These are phyloP conservation scores for Ceratoteleas bidentatus DNA, from an alignment of 1,140 invertebrate genomes.

Conservation along the genomic window DNA sequence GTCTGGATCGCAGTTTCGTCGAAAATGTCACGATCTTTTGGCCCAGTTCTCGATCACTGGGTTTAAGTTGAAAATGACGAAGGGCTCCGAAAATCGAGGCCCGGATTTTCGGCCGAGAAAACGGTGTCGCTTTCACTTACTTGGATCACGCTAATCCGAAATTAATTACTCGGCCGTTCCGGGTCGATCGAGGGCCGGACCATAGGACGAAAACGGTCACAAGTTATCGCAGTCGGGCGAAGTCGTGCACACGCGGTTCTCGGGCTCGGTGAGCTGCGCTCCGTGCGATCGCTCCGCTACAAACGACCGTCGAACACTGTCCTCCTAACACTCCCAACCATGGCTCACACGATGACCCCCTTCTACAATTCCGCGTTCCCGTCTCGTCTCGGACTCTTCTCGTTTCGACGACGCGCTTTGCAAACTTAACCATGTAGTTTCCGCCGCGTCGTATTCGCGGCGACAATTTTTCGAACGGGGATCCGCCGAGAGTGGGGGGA, in stretches of 20 bases:
- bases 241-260: slow-evolving; percentile 54
- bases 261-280: slow-evolving; percentile 48
- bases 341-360: slow-evolving; percentile 73
- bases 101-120: background rate
- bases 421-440: slow-evolving; percentile 63
- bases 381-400: slow-evolving; percentile 65
- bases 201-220: slow-evolving; percentile 33
- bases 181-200: background rate
- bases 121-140: slow-evolving; percentile 39
- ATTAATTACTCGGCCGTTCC: slow-evolving; percentile 20
- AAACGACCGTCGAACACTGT: slow-evolving; percentile 74
- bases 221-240: slow-evolving; percentile 17
- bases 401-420: slow-evolving; percentile 62
- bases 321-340: slow-evolving; percentile 66
- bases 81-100: no score
- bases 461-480: slow-evolving; percentile 37
- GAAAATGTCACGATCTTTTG: no score
- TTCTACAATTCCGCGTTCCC: slow-evolving; percentile 74
- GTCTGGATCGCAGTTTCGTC: no score
- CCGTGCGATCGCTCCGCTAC: slow-evolving; percentile 70
- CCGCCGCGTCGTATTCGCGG: slow-evolving; percentile 27
- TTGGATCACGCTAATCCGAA: slow-evolving; percentile 66
- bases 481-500: no score
- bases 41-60: no score
- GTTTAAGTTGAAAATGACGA: no score